Conservation (phyloP, 2,113 vertebrate species). For the Cavia aperea region DNA sequence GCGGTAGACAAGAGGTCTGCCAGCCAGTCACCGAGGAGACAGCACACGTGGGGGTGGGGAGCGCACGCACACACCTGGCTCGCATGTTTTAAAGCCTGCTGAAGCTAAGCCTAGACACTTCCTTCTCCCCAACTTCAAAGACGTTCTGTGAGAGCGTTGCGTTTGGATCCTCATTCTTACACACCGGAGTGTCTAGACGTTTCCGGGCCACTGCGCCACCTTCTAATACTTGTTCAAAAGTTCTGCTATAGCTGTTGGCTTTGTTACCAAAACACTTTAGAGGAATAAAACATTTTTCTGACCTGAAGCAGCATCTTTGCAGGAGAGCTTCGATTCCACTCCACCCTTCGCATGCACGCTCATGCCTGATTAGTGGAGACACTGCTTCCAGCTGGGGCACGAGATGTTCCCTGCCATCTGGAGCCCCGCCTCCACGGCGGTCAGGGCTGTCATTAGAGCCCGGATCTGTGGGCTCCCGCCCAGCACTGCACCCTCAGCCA, state of each 20-base stretch:
- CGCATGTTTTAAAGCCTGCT: background rate
- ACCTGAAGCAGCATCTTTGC: slow-evolving; percentile 16
- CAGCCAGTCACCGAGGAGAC: background rate
- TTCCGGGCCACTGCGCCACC: background rate
- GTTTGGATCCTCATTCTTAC: background rate
- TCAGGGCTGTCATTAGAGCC: slow-evolving; percentile 7
- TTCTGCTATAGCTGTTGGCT: background rate
- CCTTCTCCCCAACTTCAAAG: background rate
- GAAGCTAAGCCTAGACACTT: background rate
- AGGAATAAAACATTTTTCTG: background rate
- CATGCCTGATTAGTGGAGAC: background rate
- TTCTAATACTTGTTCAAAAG: background rate
- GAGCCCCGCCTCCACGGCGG: background rate
- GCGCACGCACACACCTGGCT: fast-evolving
- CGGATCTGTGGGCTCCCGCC: background rate
- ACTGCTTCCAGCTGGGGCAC: background rate
- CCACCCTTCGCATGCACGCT: background rate
- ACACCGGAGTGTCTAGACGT: background rate
- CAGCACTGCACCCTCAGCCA: fast-evolving
- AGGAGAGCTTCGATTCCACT: background rate
- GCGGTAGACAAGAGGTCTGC: background rate
- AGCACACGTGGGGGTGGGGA: background rate
- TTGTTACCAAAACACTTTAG: background rate
- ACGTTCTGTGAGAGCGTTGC: background rate
- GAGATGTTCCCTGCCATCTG: background rate